These are phyloP conservation scores for Eclectus roratus DNA, from an alignment of 2,113 vertebrate genomes.

Conservation along the genomic window DNA sequence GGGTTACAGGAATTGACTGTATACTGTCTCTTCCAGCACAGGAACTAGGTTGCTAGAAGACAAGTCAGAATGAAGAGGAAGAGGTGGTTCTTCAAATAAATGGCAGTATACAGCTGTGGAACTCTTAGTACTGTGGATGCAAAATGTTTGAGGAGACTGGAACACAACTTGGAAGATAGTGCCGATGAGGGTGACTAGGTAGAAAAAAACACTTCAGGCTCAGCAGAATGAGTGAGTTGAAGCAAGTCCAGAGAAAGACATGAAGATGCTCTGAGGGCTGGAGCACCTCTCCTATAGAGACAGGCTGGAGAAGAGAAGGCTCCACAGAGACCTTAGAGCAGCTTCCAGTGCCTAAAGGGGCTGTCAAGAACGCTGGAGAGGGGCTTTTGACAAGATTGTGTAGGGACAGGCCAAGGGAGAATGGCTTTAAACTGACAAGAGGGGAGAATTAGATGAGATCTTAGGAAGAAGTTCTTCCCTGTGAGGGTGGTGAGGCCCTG, in stretches of 20 bases:
- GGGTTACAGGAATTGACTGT: background rate
- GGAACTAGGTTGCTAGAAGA: background rate
- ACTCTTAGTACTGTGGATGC: background rate
- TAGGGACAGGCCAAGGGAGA: background rate
- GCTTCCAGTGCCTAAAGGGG: background rate
- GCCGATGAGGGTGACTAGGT: background rate
- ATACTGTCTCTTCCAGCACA: accelerated
- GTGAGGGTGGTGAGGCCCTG: background rate
- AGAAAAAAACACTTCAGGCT: background rate
- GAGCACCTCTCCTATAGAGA: background rate
- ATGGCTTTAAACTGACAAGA: background rate
- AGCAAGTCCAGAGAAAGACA: background rate
- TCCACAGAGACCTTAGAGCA: background rate
- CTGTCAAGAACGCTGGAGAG: background rate
- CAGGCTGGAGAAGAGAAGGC: background rate
- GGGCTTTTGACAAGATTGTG: background rate
- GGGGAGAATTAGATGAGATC: background rate
- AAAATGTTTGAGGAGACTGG: background rate
- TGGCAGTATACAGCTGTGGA: background rate
- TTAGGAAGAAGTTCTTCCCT: background rate
- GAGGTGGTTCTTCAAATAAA: background rate
- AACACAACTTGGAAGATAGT: background rate
- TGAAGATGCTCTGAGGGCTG: background rate
- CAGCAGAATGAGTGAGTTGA: background rate
- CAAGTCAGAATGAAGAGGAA: background rate